These are phyloP conservation scores for Ramphastos sulfuratus DNA, from an alignment of 2,113 vertebrate species.

Conservation along the genomic window DNA sequence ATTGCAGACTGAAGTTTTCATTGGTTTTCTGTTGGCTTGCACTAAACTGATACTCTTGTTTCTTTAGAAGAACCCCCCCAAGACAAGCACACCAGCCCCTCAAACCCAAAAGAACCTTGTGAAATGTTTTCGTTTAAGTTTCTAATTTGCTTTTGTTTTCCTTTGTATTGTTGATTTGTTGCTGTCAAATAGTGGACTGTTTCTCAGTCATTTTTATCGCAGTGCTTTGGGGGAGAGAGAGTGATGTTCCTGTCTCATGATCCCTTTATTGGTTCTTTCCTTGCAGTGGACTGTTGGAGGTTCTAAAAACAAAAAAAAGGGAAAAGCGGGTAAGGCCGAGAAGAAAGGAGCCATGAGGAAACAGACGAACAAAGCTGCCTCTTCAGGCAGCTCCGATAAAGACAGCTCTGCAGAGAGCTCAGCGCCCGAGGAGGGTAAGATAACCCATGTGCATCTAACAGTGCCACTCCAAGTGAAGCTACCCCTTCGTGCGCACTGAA, in stretches of 20 bases:
- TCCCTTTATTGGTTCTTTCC: slow-evolving; percentile 7
- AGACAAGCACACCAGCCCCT: not conserved
- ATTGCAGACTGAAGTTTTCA: not conserved
- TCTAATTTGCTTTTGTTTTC: not conserved
- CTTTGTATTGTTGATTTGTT: not conserved
- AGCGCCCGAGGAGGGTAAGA: slow-evolving; percentile 94
- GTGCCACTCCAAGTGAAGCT: not conserved
- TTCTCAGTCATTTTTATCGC: not conserved
- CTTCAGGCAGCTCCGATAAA: slow-evolving; percentile 95
- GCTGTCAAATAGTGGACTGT: not conserved
- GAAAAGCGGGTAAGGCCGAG: slow-evolving; percentile 89
- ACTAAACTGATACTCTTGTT: not conserved
- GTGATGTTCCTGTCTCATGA: not conserved
- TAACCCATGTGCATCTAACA: not conserved
- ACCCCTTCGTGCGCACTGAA: not conserved
- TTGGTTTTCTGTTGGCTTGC: not conserved
- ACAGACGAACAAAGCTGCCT: slow-evolving; percentile 88
- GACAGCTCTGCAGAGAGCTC: slow-evolving; percentile 96
- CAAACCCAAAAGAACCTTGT: not conserved
- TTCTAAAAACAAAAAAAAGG: slow-evolving; percentile 97
- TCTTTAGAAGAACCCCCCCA: not conserved
- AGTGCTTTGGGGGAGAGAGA: not conserved
- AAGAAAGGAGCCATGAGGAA: slow-evolving; percentile 93
- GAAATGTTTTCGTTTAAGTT: not conserved
- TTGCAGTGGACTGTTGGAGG: slow-evolving; percentile 96